Evolutionary conservation across 2,888 invertebrate species (phyloP).

Genomic region (Eremobia ochroleuca): DNA sequence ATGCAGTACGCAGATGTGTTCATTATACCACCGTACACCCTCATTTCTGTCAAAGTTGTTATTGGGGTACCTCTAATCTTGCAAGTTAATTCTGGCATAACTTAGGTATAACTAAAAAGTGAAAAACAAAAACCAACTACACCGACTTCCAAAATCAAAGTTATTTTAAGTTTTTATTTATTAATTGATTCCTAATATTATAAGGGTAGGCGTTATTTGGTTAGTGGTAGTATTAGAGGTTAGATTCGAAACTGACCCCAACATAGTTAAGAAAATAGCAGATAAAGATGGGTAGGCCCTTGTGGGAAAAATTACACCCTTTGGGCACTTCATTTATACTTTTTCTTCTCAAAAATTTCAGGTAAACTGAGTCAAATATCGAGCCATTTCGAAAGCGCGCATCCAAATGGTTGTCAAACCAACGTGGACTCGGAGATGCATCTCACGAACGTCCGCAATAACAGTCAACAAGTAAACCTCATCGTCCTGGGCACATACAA

Average conservation of each 20-base stretch:
- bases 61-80: too few species aligned
- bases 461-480: conserved; percentile 71
- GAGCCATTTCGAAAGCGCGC: conserved; percentile 76
- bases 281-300: not conserved
- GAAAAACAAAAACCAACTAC: too few species aligned
- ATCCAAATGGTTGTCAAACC: conserved; percentile 71
- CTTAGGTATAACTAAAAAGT: too few species aligned
- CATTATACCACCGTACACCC: too few species aligned
- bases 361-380: conserved; percentile 78
- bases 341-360: conserved; percentile 47
- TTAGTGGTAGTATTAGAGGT: too few species aligned
- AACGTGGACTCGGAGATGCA: conserved; percentile 78
- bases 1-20: too few species aligned
- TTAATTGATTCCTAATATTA: not conserved
- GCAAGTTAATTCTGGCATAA: too few species aligned
- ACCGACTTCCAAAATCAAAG: too few species aligned
- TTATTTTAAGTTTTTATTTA: too few species aligned
- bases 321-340: not conserved
- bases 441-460: conserved; percentile 66
- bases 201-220: not conserved
- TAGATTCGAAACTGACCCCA: not conserved
- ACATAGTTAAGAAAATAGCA: not conserved
- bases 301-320: not conserved
- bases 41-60: too few species aligned
- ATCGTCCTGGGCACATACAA: conserved; percentile 73